Conservation (phyloP, 2,888 invertebrate genomes). For the Schizaphis graminum region DNA sequence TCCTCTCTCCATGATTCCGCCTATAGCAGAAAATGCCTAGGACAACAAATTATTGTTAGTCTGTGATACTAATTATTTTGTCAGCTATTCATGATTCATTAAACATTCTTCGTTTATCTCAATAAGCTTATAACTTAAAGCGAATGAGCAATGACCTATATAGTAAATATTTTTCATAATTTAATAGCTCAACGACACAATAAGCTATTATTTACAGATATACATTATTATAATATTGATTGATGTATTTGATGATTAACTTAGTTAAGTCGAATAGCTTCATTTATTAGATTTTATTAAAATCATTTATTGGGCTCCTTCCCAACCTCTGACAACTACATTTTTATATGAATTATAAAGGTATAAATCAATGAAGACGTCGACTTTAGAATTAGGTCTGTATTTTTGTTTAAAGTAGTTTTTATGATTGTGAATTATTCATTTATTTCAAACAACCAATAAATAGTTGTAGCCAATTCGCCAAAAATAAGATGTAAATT, state of each 20-base stretch:
- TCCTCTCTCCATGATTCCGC: not conserved
- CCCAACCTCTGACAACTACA: not conserved
- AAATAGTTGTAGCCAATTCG: not conserved
- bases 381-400: not conserved
- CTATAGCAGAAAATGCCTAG: not conserved
- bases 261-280: not conserved
- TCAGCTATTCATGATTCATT: constrained; percentile 18
- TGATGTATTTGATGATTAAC: not conserved
- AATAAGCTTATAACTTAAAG: not conserved
- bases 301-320: not conserved
- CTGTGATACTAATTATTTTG: constrained; percentile 1
- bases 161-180: constrained; percentile 18
- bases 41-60: not conserved
- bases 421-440: not conserved
- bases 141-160: constrained; percentile 7
- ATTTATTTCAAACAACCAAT: not conserved
- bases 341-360: not conserved
- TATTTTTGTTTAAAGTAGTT: not conserved
- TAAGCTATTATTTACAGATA: not conserved
- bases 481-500: not conserved
- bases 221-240: not conserved
- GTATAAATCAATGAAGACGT: not conserved
- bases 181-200: not conserved
- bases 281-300: not conserved
- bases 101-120: not conserved